Base-by-base conservation (phyloP, 2,888 invertebrate species). In the Drosophila nr. perissopoda region DNA sequence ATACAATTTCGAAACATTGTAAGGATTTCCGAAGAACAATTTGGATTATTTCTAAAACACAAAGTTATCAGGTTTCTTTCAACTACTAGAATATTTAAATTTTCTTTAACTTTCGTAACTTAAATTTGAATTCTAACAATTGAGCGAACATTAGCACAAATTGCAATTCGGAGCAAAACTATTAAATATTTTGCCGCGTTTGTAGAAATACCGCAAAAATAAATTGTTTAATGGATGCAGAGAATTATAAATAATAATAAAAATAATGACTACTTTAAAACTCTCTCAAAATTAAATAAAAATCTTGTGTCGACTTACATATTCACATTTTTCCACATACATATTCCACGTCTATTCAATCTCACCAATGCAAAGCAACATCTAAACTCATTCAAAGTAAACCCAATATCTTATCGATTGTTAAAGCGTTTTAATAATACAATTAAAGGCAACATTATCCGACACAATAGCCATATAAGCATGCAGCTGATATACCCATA, bases 401-500 rank as follows among this genome's bases (percentile, higher is more conserved):
- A 27, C 16, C 33, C 25, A 45, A 65, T 34, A 64, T 33, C 57
- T 25, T 34, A 60, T 57, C 48, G 54, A 36, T 27, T 29, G 27
- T n/a, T 40, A 11, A 36, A 49, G 21, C 29, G 29, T 4, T 56
- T 25, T n/a, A 65, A 73, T 76, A 65, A 73, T 51, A 49, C 59
- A 76, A 67, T 72, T 62, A 53, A 65, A 62, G 61, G 65, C 67
- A 77, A 80, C 60, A 82, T 77, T 71, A 79, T 63, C 62, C 58
- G 40, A 61, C 34, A 54, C 70, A 73, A 73, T 67, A 57, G 48
- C 45, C 25, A 61, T 48, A 59, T 51, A 65, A 53, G 16, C 51
- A 74, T 54, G 31, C 33, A 29, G 29, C 40, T 31, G 33, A 49
- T 48, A 48, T 38, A 38, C n/a, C 52, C 27, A 8, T 4, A 5